Evolutionary conservation across 2,113 vertebrate genomes (phyloP).

Genomic region (Psittacula cyanocephala): DNA sequence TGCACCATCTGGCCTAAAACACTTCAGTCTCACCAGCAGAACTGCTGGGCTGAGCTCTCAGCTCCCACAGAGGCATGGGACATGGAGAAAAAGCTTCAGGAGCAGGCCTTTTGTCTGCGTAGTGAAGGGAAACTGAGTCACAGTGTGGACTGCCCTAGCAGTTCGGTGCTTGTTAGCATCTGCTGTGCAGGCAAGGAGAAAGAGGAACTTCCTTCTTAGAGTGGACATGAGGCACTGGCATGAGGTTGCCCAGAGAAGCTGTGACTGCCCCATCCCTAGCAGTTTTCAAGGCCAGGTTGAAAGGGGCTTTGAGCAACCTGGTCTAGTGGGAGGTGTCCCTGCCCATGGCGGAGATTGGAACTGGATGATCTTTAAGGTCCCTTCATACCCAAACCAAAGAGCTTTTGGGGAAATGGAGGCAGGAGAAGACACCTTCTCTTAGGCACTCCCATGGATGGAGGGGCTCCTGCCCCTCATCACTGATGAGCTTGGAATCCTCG

Average conservation of each 20-base stretch:
- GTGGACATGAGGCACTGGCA: too few relatives aligned
- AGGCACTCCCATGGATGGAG: neutral
- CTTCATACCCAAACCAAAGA: too few relatives aligned
- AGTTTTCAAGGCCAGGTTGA: too few relatives aligned
- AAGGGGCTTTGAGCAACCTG: too few relatives aligned
- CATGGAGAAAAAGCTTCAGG: neutral
- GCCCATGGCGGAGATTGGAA: too few relatives aligned
- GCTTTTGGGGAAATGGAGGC: neutral
- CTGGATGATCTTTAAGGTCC: too few relatives aligned
- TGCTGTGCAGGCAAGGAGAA: neutral
- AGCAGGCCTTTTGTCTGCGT: neutral
- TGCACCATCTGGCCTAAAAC: neutral
- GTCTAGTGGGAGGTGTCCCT: too few relatives aligned
- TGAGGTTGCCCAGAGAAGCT: too few relatives aligned
- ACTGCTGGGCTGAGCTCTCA: neutral
- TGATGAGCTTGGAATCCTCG: neutral
- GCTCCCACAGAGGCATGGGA: accelerated
- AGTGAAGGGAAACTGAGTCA: neutral
- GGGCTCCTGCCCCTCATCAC: neutral
- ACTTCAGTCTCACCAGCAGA: neutral
- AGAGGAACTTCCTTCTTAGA: too few relatives aligned
- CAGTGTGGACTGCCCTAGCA: neutral
- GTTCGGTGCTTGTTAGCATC: accelerated
- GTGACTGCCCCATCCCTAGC: too few relatives aligned
- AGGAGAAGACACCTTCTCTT: neutral